Base-by-base conservation (phyloP, 2,888 invertebrate species). In the Ectemnius lituratus region DNA sequence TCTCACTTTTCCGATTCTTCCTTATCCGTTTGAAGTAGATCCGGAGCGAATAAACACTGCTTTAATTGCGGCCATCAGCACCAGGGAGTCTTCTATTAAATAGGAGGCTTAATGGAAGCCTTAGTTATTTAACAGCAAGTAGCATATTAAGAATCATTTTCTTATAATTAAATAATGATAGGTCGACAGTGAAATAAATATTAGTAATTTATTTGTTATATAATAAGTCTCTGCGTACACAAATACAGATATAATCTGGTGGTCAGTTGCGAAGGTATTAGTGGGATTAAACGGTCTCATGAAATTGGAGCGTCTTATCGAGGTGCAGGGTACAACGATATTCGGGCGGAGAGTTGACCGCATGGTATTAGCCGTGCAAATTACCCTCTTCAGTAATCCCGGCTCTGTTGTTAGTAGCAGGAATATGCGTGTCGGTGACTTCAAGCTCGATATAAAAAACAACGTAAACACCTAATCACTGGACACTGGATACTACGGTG, bases 391-490 rank as follows among this genome's bases (percentile, higher is more conserved):
- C 64, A 64, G n/a, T 56, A 18, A 52, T 14, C 37, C 52, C 8
- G 16, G n/a, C 37, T 52, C 28, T 56, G 37, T 37, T 37, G 18
- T 16, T 64, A n/a, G 56, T 13, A 16, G 13, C 56, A 57, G 64
- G 64, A 52, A 64, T 18, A 18, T 18, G 56, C 27, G 23, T 62
- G 49, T 47, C 62, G 46, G 62, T 52, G 14, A 49, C 49, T 49
- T n/a, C n/a, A 8, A 57, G 37, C 28, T 28, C 11, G 28, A 64
- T 56, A 64, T 56, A 64, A 64, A 64, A 64, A 57, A 28, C n/a
- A n/a, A 5, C 37, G 8, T 4, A 27, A 37, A 16, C 5, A n/a
- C 16, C 37, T 64, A 64, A 56, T 57, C 52, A 16, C 16, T 14
- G 49, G 14, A 57, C 37, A 18, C 18, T 56, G 2, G 18, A 37